Base-by-base conservation (phyloP, 2,888 invertebrate species). In the Euzophera pinguis region DNA sequence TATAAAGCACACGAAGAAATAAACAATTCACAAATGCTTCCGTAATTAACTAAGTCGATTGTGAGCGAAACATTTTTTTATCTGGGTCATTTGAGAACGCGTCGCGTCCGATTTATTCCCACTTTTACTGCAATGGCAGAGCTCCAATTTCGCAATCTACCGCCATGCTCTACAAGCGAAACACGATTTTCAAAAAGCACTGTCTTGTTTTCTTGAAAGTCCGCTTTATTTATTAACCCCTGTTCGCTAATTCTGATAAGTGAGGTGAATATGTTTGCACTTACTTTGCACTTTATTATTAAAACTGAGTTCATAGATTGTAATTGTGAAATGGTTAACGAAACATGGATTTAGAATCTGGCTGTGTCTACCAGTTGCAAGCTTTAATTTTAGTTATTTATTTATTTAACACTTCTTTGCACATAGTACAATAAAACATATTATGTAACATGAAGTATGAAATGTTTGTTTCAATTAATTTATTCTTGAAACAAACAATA, bases 81-180 rank as follows among this genome's bases (percentile, higher is more conserved):
- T 82, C 76, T 84, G 62, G 85, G 82, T 84, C 81, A 84, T 81
- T 79, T 77, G 75, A 70, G 77, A 83, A 81, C 81, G 78, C 78
- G 78, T 81, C 81, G 73, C 68, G 72, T 68, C 72, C 81, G 81
- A 87, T 86, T 85, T 86, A 84, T 88, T 76, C 75, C 84, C 81
- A 87, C 85, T 88, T 88, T 88, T 86, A 84, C 88, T 86, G 85
- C 81, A 80, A 81, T 88, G 89, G 89, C 89, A 86, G 69, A 75
- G 73, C 74, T 83, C 89, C 88, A 88, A 87, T 81, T 82, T 71
- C 64, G 78, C 76, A 82, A 83, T 84, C 80, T 79, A 80, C 78
- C 70, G 71, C 68, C 69, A 68, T 78, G 79, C 77, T 81, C 74
- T 80, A 79, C 78, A 80, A 78, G 72, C 77, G 75, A 81, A 78